Evolutionary conservation across 2,797 vertebrate genomes (phyloP).

Genomic region (Diceros bicornis): DNA sequence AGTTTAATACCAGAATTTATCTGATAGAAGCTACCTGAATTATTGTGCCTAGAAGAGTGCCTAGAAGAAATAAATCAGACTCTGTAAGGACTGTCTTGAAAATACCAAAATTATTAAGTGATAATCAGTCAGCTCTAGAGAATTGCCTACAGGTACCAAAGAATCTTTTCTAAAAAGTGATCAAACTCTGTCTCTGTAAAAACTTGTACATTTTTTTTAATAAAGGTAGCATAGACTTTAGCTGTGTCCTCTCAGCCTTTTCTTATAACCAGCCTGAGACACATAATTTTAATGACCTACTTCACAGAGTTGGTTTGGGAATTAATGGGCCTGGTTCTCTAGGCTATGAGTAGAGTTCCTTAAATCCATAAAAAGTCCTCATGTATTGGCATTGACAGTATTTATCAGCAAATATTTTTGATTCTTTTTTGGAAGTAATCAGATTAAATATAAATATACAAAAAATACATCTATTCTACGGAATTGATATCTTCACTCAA

Average conservation of each 20-base stretch:
- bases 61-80: neutral
- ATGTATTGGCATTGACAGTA: neutral
- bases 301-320: neutral
- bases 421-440: constrained; percentile 15
- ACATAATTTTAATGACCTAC: neutral
- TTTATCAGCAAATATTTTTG: neutral
- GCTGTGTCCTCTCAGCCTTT: neutral
- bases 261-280: neutral
- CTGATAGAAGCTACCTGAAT: neutral
- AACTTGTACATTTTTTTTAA: constrained; percentile 20
- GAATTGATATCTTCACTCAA: neutral
- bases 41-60: neutral
- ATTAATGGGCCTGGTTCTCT: neutral
- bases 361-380: neutral
- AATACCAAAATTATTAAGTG: constrained; percentile 26
- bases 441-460: neutral
- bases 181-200: neutral
- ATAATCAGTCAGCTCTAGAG: neutral
- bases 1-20: constrained; percentile 43
- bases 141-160: neutral
- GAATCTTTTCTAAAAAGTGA: constrained; percentile 43
- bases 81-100: constrained; percentile 1
- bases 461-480: neutral
- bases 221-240: neutral
- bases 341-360: neutral